Percentiles rank a stretch among this genome's conserved stretches.
phyloP scores from a whole-genome alignment of 2,113 vertebrate genomes.

The Cyanocitta stelleri region DNA sequence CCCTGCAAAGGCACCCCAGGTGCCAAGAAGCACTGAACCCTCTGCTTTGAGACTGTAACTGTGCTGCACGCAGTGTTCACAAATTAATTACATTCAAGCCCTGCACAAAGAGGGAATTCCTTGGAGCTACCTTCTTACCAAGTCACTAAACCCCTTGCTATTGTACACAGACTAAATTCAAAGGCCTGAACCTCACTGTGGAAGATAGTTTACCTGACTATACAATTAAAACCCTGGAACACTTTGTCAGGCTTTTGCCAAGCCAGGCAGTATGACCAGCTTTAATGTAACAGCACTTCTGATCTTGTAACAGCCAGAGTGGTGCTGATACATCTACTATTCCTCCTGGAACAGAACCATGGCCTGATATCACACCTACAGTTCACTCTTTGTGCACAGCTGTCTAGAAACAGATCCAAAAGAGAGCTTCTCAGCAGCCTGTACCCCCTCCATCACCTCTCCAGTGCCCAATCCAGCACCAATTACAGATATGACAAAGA shows the following conservation, averaged over 20 bases:
- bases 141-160: neutral
- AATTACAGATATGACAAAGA: neutral
- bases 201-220: neutral
- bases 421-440: neutral
- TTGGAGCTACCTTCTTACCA: neutral
- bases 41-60: neutral
- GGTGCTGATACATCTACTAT: constrained; percentile 5
- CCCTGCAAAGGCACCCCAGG: neutral
- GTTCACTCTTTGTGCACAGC: neutral
- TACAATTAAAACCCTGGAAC: neutral
- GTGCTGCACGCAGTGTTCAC: neutral
- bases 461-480: neutral
- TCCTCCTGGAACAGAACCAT: neutral
- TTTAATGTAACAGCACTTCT: neutral
- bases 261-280: neutral
- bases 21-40: neutral
- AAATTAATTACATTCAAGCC: neutral
- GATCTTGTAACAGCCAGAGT: neutral
- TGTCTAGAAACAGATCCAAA: neutral
- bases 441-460: neutral
- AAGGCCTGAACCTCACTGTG: neutral
- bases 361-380: neutral
- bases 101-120: neutral
- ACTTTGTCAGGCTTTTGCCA: neutral
- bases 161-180: neutral